phyloP scores from a whole-genome alignment of 2,888 invertebrate species.

The Leptopilina myrica region DNA sequence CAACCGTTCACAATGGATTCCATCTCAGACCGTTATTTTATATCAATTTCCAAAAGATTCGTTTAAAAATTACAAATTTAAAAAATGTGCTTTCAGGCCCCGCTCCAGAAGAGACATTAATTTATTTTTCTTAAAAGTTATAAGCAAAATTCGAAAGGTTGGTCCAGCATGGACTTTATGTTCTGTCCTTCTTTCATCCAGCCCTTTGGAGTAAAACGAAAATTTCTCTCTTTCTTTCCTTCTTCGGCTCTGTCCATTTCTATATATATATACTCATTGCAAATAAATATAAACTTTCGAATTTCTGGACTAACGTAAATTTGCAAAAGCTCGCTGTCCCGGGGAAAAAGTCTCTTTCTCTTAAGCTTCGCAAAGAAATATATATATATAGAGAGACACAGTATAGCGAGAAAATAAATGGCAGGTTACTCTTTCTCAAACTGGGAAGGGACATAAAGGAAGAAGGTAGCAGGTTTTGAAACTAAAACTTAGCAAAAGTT shows the following conservation, averaged over 20 bases:
- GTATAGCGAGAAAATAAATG: slow-evolving; percentile 43
- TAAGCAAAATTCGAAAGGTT: too few species aligned
- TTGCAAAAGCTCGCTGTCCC: slow-evolving; percentile 2
- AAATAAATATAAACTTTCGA: neutral
- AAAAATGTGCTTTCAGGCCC: too few species aligned
- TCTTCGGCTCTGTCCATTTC: too few species aligned
- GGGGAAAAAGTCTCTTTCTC: neutral
- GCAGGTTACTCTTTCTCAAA: slow-evolving; percentile 30
- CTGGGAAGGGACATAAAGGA: slow-evolving; percentile 50
- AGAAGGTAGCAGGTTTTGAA: slow-evolving; percentile 52
- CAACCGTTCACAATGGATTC: neutral
- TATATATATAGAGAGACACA: neutral
- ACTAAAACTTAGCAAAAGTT: slow-evolving; percentile 61
- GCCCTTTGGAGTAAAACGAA: too few species aligned
- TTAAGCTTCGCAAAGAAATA: slow-evolving; percentile 13
- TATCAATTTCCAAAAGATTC: too few species aligned
- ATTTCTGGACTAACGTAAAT: slow-evolving; percentile 12
- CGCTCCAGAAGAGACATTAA: too few species aligned
- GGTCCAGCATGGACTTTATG: too few species aligned
- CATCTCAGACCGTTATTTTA: too few species aligned
- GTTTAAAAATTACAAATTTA: too few species aligned
- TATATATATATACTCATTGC: neutral
- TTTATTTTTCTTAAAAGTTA: too few species aligned
- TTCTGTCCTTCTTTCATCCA: too few species aligned
- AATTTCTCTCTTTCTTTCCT: too few species aligned